Evolutionary conservation across 2,113 vertebrate species (phyloP).

Genomic region (Aspiorhynchus laticeps): DNA sequence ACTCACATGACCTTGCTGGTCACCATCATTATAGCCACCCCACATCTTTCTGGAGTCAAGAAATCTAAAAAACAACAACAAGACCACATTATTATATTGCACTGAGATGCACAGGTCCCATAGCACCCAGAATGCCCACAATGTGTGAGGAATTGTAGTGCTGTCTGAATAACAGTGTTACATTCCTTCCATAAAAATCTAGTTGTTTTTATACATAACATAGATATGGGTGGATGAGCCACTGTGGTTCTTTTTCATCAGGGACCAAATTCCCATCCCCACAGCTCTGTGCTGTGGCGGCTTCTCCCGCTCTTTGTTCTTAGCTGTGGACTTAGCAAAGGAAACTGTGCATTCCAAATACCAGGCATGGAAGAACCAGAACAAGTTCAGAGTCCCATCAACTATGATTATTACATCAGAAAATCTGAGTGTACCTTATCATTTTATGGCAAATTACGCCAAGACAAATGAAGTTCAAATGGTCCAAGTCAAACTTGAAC

Average conservation of each 20-base stretch:
- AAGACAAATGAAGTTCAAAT: not conserved
- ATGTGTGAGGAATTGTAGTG: not conserved
- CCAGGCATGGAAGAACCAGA: not conserved
- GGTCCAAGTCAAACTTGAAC: no score
- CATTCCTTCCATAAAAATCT: constrained; percentile 16
- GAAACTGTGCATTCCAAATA: constrained; percentile 29
- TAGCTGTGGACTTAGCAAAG: not conserved
- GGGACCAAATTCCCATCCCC: not conserved
- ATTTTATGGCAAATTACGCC: not conserved
- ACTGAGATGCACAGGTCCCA: not conserved
- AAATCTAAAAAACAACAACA: constrained; percentile 1
- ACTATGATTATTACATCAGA: not conserved
- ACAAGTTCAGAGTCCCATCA: not conserved
- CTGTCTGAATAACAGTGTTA: constrained; percentile 16
- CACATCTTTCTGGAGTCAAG: constrained; percentile 81
- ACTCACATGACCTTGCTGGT: constrained; percentile 85
- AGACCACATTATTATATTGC: constrained; percentile 1
- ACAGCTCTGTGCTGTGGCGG: not conserved
- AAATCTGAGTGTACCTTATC: not conserved
- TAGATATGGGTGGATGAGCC: constrained; percentile 4
- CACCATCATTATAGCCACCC: constrained; percentile 79
- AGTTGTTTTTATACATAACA: constrained; percentile 4
- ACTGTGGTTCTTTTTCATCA: not conserved
- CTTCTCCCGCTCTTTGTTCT: not conserved
- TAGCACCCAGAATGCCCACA: not conserved